These are phyloP conservation scores for Rhineura floridana DNA, from an alignment of 2,113 vertebrate genomes.

Conservation along the genomic window DNA sequence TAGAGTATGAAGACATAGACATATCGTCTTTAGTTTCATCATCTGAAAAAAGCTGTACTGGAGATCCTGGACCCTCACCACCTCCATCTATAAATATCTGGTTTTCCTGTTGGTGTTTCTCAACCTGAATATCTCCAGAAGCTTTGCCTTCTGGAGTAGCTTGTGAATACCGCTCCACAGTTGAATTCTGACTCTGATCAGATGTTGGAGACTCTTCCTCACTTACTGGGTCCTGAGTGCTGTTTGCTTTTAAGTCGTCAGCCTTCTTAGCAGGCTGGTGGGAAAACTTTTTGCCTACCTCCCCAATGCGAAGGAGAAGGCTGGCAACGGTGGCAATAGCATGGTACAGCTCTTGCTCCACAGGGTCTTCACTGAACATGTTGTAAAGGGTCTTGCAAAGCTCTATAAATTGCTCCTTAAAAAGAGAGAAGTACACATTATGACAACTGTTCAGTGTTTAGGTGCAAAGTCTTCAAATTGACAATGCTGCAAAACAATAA, in stretches of 20 bases:
- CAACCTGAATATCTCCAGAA: conserved; percentile 41
- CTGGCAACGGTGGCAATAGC: conserved; percentile 96
- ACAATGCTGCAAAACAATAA: background rate
- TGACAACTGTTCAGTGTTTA: background rate
- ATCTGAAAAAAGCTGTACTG: conserved; percentile 76
- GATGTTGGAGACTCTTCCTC: conserved; percentile 65
- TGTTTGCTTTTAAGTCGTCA: conserved; percentile 53
- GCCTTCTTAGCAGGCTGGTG: conserved; percentile 74
- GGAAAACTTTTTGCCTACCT: conserved; percentile 93
- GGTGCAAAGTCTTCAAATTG: background rate
- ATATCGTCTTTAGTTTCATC: conserved; percentile 92
- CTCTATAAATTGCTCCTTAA: conserved; percentile 97
- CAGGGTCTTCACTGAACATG: conserved; percentile 93
- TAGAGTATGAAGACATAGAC: conserved; percentile 92
- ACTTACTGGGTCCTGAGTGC: conserved; percentile 52
- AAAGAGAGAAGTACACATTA: conserved; percentile 37
- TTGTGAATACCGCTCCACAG: conserved; percentile 59
- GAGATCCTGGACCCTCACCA: conserved; percentile 71
- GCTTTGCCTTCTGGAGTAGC: conserved; percentile 60
- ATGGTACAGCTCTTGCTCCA: conserved; percentile 93
- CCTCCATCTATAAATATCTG: conserved; percentile 65
- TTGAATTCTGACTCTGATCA: conserved; percentile 56
- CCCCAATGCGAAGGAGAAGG: conserved; percentile 91
- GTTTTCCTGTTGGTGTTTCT: conserved; percentile 67
- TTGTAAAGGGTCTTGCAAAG: conserved; percentile 97